A percentile compares a stretch with the other conserved stretches of the same genome.
phyloP scores from a whole-genome alignment of 2,797 vertebrate species.

The Manis javanica region DNA sequence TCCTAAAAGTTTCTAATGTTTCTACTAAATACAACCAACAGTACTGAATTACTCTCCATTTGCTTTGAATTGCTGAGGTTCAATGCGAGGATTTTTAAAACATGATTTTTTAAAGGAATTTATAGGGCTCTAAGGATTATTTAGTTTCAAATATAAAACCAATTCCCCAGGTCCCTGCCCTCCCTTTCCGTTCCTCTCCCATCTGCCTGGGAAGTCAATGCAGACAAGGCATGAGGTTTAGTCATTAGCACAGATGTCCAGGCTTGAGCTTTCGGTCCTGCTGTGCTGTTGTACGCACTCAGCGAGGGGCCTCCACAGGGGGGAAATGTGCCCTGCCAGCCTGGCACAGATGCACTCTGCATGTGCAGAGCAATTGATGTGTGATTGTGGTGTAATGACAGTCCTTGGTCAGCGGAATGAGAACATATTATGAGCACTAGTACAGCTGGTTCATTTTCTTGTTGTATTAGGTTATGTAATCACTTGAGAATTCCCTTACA shows the following conservation, averaged over 20 bases:
- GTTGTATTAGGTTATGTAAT: slow-evolving; percentile 38
- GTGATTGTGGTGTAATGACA: slow-evolving; percentile 55
- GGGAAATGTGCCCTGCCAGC: slow-evolving; percentile 30
- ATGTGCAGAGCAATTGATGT: not conserved
- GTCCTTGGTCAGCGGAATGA: slow-evolving; percentile 67
- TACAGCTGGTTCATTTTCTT: slow-evolving; percentile 72
- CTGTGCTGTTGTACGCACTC: not conserved
- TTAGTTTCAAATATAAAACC: slow-evolving; percentile 24
- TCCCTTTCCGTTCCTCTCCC: not conserved
- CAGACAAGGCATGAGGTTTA: slow-evolving; percentile 21
- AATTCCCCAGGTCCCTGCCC: not conserved
- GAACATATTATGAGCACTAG: slow-evolving; percentile 39
- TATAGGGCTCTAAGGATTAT: not conserved
- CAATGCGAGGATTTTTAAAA: not conserved
- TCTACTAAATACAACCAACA: not conserved
- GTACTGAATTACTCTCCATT: not conserved
- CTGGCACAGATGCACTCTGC: slow-evolving; percentile 38
- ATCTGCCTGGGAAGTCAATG: not conserved
- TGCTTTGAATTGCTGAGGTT: slow-evolving; percentile 6
- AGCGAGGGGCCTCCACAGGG: not conserved
- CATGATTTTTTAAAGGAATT: slow-evolving; percentile 20
- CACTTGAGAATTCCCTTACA: slow-evolving; percentile 49
- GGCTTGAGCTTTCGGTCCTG: not conserved
- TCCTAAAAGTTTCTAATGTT: not conserved
- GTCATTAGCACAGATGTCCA: slow-evolving; percentile 26